Conservation (phyloP, 2,888 invertebrate species). For the Heliconius sara region DNA sequence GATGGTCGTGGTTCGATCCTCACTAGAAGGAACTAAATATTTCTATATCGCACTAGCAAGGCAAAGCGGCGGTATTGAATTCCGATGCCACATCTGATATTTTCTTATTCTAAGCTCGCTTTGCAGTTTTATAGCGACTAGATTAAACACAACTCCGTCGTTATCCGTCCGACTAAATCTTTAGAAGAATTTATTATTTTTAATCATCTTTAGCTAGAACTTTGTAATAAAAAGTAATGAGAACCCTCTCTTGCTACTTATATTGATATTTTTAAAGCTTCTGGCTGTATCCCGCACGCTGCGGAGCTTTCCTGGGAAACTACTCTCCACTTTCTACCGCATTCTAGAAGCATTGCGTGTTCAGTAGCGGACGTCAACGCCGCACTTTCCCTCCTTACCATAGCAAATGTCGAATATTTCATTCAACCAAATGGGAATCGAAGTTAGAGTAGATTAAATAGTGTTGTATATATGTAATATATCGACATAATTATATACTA, state of each 20-base stretch:
- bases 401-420: neutral
- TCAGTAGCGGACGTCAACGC: neutral
- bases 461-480: no score
- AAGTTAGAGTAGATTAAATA: neutral
- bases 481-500: no score
- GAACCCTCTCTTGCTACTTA: neutral
- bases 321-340: neutral
- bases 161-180: slow-evolving; percentile 38
- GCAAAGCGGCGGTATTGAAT: no score
- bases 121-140: slow-evolving; percentile 41
- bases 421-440: neutral
- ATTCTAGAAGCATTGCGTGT: neutral
- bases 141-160: slow-evolving; percentile 40
- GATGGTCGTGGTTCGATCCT: no score
- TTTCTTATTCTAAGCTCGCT: slow-evolving; percentile 13
- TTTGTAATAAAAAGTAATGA: neutral
- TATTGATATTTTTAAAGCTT: neutral
- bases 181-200: slow-evolving; percentile 29
- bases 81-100: neutral
- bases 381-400: neutral
- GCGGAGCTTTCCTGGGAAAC: neutral
- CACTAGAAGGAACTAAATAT: no score
- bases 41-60: no score
- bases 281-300: neutral
- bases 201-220: neutral